Evolutionary conservation across 2,113 vertebrate genomes (phyloP).

Genomic region (Dascyllus trimaculatus): DNA sequence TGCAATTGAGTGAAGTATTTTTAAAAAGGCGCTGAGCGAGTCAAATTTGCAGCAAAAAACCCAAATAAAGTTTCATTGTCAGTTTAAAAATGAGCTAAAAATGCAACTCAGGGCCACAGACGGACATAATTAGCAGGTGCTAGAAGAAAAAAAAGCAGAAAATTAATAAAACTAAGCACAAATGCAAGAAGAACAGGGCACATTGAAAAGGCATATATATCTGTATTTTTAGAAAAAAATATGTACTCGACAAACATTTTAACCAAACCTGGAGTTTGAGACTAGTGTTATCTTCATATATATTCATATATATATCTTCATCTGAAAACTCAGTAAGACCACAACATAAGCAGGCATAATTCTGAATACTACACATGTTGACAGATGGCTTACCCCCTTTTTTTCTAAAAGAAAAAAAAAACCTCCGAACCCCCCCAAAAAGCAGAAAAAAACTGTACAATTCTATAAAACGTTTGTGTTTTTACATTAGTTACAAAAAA

Average conservation of each 20-base stretch:
- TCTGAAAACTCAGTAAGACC: conserved; percentile 79
- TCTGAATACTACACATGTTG: conserved; percentile 76
- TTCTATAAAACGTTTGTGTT: conserved; percentile 98
- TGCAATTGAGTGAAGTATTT: conserved; percentile 40
- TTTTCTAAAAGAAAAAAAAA: conserved; percentile 68
- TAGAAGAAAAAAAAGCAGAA: conserved; percentile 21
- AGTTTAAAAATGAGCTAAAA: conserved; percentile 46
- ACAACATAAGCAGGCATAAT: conserved; percentile 76
- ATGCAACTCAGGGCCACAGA: conserved; percentile 26
- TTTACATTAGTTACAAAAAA: conserved; percentile 99
- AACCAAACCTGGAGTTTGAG: conserved; percentile 82
- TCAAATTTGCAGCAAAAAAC: conserved; percentile 41
- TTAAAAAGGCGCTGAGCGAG: conserved; percentile 43
- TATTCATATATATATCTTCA: conserved; percentile 81
- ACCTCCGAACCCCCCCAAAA: conserved; percentile 74
- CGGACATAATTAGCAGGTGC: conserved; percentile 20
- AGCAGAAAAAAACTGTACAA: conserved; percentile 92
- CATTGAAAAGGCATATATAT: conserved; percentile 50
- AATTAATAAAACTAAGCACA: conserved; percentile 52
- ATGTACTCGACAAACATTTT: conserved; percentile 62
- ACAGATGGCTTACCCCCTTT: conserved; percentile 73
- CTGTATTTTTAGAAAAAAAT: conserved; percentile 51
- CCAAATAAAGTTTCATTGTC: conserved; percentile 9
- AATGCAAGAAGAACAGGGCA: conserved; percentile 42
- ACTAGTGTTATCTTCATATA: conserved; percentile 82